A percentile compares a stretch with the other conserved stretches of the same genome.
phyloP scores from a whole-genome alignment of 2,888 invertebrate genomes.

The Reticulitermes lucifugus region DNA sequence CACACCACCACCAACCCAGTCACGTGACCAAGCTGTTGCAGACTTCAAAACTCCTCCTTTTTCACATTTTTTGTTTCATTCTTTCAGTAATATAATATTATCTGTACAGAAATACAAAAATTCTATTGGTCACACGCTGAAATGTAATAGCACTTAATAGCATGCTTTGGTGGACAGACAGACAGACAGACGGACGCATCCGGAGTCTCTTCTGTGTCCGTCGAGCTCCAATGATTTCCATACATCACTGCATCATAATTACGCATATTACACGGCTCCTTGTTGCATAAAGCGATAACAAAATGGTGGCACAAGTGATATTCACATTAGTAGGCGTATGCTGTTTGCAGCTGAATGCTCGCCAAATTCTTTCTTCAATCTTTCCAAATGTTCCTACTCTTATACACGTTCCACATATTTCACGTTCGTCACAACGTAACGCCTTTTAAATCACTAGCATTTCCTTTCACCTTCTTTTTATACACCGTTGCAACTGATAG shows the following conservation, averaged over 20 bases:
- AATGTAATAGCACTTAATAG: slow-evolving; percentile 25
- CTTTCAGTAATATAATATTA: not conserved
- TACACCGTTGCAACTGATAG: too few relatives aligned
- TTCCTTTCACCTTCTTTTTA: too few relatives aligned
- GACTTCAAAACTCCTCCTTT: not conserved
- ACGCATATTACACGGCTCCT: slow-evolving; percentile 32
- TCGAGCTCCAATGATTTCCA: slow-evolving; percentile 32
- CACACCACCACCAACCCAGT: not conserved
- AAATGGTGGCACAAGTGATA: slow-evolving; percentile 30
- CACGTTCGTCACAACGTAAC: too few relatives aligned
- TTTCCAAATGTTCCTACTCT: too few relatives aligned
- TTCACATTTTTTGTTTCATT: not conserved
- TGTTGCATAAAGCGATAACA: slow-evolving; percentile 36
- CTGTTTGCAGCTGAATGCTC: not conserved
- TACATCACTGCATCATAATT: slow-evolving; percentile 37
- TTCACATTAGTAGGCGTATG: not conserved
- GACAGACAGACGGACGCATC: slow-evolving; percentile 29
- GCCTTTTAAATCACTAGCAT: too few relatives aligned
- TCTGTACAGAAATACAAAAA: not conserved
- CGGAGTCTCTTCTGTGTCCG: not conserved
- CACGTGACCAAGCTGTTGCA: not conserved
- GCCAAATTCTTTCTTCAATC: not conserved
- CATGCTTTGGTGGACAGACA: not conserved
- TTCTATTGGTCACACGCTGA: slow-evolving; percentile 5
- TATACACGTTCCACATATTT: too few relatives aligned